Evolutionary conservation across 2,888 invertebrate species (phyloP).

Genomic region (Andrena chrysosceles): DNA sequence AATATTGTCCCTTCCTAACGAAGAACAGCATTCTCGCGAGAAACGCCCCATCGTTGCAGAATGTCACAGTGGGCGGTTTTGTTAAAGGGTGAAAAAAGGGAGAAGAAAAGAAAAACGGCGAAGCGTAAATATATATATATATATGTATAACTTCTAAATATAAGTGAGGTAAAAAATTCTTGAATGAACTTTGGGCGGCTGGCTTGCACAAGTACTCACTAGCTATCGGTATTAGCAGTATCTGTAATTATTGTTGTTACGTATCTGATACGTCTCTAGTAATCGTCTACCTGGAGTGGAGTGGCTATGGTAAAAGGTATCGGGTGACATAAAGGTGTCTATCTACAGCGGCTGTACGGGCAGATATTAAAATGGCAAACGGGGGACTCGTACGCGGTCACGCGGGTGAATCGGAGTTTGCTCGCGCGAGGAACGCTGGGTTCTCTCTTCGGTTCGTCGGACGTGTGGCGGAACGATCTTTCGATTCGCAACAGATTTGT

Average conservation of each 20-base stretch:
- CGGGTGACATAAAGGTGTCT: slow-evolving; percentile 46
- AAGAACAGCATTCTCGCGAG: too few relatives aligned
- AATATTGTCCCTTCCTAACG: too few relatives aligned
- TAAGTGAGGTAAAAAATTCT: slow-evolving; percentile 49
- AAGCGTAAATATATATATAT: slow-evolving; percentile 54
- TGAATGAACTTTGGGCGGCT: slow-evolving; percentile 50
- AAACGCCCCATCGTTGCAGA: slow-evolving; percentile 67
- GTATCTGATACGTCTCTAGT: slow-evolving; percentile 49
- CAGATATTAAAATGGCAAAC: slow-evolving; percentile 12
- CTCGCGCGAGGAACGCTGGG: background rate
- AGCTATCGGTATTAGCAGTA: slow-evolving; percentile 61
- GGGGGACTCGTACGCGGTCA: slow-evolving; percentile 35
- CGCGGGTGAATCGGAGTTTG: slow-evolving; percentile 33
- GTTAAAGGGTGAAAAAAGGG: slow-evolving; percentile 17
- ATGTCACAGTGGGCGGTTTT: slow-evolving; percentile 64
- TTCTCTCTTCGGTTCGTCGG: slow-evolving; percentile 25
- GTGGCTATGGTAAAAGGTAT: slow-evolving; percentile 35
- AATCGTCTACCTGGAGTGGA: slow-evolving; percentile 51
- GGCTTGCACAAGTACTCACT: slow-evolving; percentile 62
- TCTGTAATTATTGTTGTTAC: slow-evolving; percentile 57
- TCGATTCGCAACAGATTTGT: background rate
- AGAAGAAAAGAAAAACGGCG: slow-evolving; percentile 16
- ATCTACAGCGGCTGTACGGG: slow-evolving; percentile 55
- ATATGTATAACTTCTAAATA: slow-evolving; percentile 41
- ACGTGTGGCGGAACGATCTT: slow-evolving; percentile 20